These are phyloP conservation scores for Acrobasis consociella DNA, from an alignment of 2,888 invertebrate genomes.

Conservation along the genomic window DNA sequence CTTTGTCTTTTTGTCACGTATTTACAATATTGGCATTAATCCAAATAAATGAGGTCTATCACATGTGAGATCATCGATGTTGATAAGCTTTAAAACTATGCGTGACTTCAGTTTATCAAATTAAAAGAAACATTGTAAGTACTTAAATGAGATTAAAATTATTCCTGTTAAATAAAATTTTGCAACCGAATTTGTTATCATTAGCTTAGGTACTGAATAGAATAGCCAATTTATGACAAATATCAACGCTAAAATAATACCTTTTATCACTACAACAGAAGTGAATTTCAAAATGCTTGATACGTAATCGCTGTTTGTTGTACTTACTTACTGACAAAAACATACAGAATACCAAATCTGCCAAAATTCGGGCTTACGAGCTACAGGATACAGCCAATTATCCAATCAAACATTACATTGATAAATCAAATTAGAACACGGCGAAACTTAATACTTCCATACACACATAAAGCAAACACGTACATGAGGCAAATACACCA, in stretches of 20 bases:
- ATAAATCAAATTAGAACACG: neutral
- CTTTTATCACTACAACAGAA: no score
- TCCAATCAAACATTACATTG: neutral
- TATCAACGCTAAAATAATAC: no score
- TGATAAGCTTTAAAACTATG: constrained; percentile 15
- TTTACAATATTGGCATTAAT: constrained; percentile 3
- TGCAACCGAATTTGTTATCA: no score
- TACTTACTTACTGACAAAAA: neutral
- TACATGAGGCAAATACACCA: constrained; percentile 39
- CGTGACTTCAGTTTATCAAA: constrained; percentile 1
- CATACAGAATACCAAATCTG: neutral
- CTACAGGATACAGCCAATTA: neutral
- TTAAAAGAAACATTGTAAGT: no score
- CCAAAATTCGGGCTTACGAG: neutral
- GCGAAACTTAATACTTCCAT: constrained; percentile 1
- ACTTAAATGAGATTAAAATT: no score
- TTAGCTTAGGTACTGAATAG: no score
- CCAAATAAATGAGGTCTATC: constrained; percentile 9
- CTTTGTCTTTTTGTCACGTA: constrained; percentile 1
- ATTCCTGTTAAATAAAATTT: no score
- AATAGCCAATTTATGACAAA: no score
- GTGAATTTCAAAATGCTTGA: no score
- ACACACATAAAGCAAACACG: constrained; percentile 33
- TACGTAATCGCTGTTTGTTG: no score
- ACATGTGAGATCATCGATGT: constrained; percentile 18